phyloP scores from a whole-genome alignment of 1,140 invertebrate species.

The Zaprionus tsacasi region DNA sequence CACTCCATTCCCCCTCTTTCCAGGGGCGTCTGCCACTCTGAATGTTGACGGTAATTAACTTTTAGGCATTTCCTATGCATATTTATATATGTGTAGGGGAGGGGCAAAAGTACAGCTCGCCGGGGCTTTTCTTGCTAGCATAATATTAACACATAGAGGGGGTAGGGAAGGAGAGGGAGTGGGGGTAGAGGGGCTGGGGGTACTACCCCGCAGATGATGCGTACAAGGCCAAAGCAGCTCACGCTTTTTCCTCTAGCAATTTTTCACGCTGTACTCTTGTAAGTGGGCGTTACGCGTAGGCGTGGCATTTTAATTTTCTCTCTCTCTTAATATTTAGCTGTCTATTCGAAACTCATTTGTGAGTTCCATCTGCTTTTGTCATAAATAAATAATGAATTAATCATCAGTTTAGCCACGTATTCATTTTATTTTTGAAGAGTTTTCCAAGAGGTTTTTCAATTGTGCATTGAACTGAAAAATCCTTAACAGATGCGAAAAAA shows the following conservation, averaged over 20 bases:
- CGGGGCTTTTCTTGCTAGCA: constrained; percentile 51
- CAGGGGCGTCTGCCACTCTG: constrained; percentile 65
- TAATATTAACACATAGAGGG: constrained; percentile 66
- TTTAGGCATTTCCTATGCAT: constrained; percentile 82
- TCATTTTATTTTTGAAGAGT: constrained; percentile 13
- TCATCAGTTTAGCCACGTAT: constrained; percentile 67
- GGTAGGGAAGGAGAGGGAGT: background rate
- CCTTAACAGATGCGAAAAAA: background rate
- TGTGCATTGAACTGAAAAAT: constrained; percentile 62
- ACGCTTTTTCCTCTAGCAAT: constrained; percentile 20
- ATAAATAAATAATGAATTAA: constrained; percentile 76
- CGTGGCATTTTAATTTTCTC: constrained; percentile 3
- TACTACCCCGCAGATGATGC: constrained; percentile 56
- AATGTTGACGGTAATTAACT: constrained; percentile 81
- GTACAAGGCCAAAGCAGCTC: constrained; percentile 51
- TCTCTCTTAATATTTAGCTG: constrained; percentile 33
- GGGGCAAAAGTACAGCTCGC: background rate
- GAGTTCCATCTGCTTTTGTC: constrained; percentile 60
- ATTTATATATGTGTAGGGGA: constrained; percentile 57
- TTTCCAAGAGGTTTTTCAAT: constrained; percentile 58
- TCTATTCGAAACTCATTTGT: constrained; percentile 8
- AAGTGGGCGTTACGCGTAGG: constrained; percentile 26
- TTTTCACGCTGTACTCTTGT: constrained; percentile 20
- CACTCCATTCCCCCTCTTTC: background rate
- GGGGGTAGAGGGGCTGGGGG: too few relatives aligned